These are phyloP conservation scores for Vulpes ferrilata DNA, from an alignment of 2,113 vertebrate species.

Conservation along the genomic window DNA sequence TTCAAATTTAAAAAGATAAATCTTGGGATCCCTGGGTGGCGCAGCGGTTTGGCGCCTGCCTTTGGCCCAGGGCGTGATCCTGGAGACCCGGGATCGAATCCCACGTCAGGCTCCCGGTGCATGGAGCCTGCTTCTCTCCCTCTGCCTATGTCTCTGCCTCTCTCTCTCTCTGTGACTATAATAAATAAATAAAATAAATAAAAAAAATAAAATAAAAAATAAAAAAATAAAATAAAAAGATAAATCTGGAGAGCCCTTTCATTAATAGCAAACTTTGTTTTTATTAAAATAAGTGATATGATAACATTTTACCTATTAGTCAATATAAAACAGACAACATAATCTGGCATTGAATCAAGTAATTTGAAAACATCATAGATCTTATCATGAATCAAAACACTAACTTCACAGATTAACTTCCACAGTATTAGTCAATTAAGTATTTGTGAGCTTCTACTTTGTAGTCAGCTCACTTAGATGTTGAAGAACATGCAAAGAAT, in stretches of 20 bases:
- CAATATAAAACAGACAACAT: neutral
- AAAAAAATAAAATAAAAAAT: no score
- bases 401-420: conserved; percentile 4
- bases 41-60: no score
- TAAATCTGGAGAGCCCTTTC: conserved; percentile 40
- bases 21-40: no score
- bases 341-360: neutral
- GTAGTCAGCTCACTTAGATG: neutral
- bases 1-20: conserved; percentile 35
- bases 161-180: no score
- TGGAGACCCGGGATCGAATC: no score
- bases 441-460: neutral
- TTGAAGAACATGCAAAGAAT: conserved; percentile 6
- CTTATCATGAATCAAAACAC: conserved; percentile 18
- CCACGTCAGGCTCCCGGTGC: no score
- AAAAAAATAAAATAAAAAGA: no score
- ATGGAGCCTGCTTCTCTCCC: no score
- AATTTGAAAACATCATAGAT: conserved; percentile 50
- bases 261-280: conserved; percentile 5
- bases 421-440: neutral
- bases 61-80: no score
- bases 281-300: conserved; percentile 52
- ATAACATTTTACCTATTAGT: conserved; percentile 49
- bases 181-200: no score
- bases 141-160: no score